These are phyloP conservation scores for Ceyx melanurus DNA, from an alignment of 2,113 vertebrate species.

Conservation along the genomic window DNA sequence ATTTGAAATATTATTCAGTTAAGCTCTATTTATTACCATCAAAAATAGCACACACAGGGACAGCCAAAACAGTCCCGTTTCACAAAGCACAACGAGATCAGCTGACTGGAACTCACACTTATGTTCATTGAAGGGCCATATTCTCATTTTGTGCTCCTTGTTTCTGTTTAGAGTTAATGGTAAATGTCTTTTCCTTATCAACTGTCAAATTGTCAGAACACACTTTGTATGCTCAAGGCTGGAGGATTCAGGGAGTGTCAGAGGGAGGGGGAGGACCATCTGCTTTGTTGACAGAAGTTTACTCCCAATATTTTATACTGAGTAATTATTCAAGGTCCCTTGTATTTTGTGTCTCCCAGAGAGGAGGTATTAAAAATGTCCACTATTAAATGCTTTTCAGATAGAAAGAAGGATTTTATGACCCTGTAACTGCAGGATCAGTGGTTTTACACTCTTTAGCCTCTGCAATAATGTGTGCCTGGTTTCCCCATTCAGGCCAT, in stretches of 20 bases:
- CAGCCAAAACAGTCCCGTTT: not conserved
- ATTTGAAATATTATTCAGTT: constrained; percentile 55
- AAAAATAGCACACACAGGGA: constrained; percentile 19
- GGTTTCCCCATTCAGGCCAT: constrained; percentile 26
- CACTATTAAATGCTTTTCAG: constrained; percentile 71
- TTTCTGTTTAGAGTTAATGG: constrained; percentile 58
- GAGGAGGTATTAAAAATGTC: constrained; percentile 64
- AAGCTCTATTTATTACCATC: constrained; percentile 56
- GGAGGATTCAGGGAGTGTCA: not conserved
- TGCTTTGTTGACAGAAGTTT: constrained; percentile 66
- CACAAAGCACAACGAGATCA: not conserved
- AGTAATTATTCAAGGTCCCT: constrained; percentile 67
- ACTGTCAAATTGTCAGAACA: constrained; percentile 68
- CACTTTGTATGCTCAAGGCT: constrained; percentile 37
- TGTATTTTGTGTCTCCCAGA: constrained; percentile 57
- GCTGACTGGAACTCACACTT: constrained; percentile 53
- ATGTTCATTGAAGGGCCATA: not conserved
- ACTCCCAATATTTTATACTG: constrained; percentile 64
- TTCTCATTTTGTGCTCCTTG: constrained; percentile 41
- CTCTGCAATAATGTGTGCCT: constrained; percentile 42
- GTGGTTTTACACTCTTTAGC: constrained; percentile 67
- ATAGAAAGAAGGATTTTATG: constrained; percentile 72
- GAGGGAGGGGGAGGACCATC: constrained; percentile 46
- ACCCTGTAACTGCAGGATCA: constrained; percentile 68
- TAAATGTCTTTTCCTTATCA: constrained; percentile 58